Percentiles rank a stretch among this genome's conserved stretches.
Conservation (phyloP, 2,888 invertebrate species). For the Euspilapteryx auroguttella region DNA sequence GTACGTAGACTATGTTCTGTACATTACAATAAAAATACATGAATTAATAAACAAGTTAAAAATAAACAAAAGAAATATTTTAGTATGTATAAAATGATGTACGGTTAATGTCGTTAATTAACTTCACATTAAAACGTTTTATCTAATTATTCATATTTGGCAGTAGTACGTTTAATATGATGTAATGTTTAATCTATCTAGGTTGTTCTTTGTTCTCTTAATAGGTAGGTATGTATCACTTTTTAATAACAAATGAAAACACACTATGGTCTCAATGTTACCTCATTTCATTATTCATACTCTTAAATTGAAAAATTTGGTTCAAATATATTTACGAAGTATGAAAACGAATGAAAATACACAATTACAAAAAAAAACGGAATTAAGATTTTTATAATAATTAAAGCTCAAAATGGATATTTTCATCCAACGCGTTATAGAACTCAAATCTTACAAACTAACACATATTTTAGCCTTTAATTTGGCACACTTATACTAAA, state of each 20-base stretch:
- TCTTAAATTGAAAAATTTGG: too few relatives aligned
- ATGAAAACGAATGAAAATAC: too few relatives aligned
- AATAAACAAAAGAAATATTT: too few relatives aligned
- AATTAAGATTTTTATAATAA: conserved; percentile 18
- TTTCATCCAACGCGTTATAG: conserved; percentile 20
- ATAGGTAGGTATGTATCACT: too few relatives aligned
- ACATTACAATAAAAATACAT: too few relatives aligned
- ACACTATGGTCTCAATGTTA: conserved; percentile 30
- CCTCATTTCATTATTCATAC: conserved; percentile 2
- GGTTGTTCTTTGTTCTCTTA: conserved; percentile 8
- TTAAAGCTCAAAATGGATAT: conserved; percentile 55
- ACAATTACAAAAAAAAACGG: too few relatives aligned
- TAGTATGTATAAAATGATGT: too few relatives aligned
- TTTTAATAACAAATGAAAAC: conserved; percentile 37
- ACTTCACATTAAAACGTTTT: conserved; percentile 45
- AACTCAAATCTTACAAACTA: conserved; percentile 24
- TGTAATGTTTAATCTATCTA: conserved; percentile 15
- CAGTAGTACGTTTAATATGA: conserved; percentile 46
- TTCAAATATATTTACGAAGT: too few relatives aligned
- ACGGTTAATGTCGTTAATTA: conserved; percentile 25
- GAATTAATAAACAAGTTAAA: too few relatives aligned
- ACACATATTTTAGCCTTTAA: conserved; percentile 24
- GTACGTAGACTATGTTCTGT: too few relatives aligned
- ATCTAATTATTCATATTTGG: conserved; percentile 47
- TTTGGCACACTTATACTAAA: conserved; percentile 33